Percentiles rank a stretch among this genome's conserved stretches.
Evolutionary conservation across 35 echinoderm and acorn worm species (phyloP).

Genomic region (Ophioderma brevispina): DNA sequence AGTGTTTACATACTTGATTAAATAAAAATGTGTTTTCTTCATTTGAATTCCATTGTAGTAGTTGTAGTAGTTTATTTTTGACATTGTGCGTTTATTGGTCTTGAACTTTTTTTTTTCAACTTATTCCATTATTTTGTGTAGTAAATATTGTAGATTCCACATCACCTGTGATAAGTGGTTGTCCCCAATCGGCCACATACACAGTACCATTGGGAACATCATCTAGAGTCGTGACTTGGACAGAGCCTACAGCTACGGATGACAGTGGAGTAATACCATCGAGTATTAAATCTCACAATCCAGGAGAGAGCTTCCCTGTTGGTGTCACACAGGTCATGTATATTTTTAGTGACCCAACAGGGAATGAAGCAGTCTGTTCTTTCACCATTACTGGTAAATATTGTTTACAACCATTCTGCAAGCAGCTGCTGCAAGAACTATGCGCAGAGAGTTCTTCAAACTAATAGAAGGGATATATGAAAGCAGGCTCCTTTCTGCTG

Average conservation of each 20-base stretch:
- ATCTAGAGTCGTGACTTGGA: conserved; percentile 12
- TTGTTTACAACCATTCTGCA: not conserved
- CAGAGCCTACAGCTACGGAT: conserved; percentile 25
- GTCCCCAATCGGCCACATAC: not conserved
- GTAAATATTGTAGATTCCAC: not conserved
- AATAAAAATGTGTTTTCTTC: no score
- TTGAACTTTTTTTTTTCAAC: not conserved
- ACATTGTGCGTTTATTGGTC: no score
- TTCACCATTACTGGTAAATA: conserved; percentile 33
- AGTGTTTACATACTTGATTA: no score
- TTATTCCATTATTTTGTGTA: not conserved
- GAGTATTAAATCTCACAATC: not conserved
- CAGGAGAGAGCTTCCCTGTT: conserved; percentile 18
- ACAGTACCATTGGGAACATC: conserved; percentile 1
- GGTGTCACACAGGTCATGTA: conserved; percentile 38
- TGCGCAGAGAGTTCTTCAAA: not conserved
- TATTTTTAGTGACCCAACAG: conserved; percentile 11
- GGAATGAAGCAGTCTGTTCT: conserved; percentile 7
- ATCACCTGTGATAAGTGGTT: not conserved
- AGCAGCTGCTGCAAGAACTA: not conserved
- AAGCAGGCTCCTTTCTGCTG: no score
- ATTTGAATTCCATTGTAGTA: no score
- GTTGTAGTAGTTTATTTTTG: no score
- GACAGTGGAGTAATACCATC: conserved; percentile 6
- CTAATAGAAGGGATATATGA: no score